Percentiles rank a stretch among this genome's conserved stretches.
Conservation (phyloP, 2,888 invertebrate genomes). For the Synanthedon formicaeformis region DNA sequence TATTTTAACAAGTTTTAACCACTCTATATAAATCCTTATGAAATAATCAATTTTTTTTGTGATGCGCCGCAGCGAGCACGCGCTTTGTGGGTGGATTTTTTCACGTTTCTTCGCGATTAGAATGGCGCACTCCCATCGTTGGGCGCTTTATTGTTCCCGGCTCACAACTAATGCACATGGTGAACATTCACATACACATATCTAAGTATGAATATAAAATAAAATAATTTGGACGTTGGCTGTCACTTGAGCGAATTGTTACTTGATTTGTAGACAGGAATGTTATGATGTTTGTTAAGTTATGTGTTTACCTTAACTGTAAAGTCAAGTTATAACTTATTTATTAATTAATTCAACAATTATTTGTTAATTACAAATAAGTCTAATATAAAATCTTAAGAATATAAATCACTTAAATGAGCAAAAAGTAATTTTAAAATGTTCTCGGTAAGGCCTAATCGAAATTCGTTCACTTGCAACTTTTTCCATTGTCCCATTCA, state of each 20-base stretch:
- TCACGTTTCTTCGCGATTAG: conserved; percentile 62
- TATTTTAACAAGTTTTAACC: conserved; percentile 9
- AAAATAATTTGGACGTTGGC: too few relatives aligned
- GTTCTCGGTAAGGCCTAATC: conserved; percentile 23
- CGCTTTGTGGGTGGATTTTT: conserved; percentile 61
- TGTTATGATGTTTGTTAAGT: too few relatives aligned
- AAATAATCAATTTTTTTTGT: conserved; percentile 24
- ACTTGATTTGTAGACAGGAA: too few relatives aligned
- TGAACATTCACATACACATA: not conserved
- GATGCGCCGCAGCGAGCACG: conserved; percentile 40
- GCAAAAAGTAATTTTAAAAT: not conserved
- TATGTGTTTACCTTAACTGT: too few relatives aligned
- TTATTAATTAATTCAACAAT: too few relatives aligned
- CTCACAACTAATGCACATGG: not conserved
- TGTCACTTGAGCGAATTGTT: too few relatives aligned
- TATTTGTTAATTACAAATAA: not conserved
- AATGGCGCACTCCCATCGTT: conserved; percentile 43
- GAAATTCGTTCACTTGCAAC: conserved; percentile 28
- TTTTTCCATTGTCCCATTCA: conserved; percentile 38
- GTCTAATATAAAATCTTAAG: not conserved
- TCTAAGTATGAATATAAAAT: not conserved
- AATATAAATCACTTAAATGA: not conserved
- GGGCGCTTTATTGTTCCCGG: conserved; percentile 35
- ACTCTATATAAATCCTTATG: conserved; percentile 22
- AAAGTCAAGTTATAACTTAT: too few relatives aligned